Base-by-base conservation (phyloP, 2,113 vertebrate species). In the Cinclus mexicanus region DNA sequence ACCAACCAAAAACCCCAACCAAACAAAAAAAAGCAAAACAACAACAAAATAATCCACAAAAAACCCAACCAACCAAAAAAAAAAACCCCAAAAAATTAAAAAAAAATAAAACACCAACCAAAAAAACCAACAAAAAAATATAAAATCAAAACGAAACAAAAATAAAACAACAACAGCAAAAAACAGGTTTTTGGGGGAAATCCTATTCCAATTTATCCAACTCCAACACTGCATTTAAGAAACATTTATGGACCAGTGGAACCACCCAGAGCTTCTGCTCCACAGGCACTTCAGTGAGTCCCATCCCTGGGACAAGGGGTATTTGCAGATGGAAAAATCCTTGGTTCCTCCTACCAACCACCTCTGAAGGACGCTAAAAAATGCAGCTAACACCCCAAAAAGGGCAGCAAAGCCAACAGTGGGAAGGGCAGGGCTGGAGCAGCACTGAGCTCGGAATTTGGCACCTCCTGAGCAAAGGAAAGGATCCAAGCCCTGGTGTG, bases 301-400 rank as follows among this genome's bases (percentile, higher is more conserved):
- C 14, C 42, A 35, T 20, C 49, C 63, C 26, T 23, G 17, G 71
- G 33, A 64, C 31, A 7, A 19, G 23, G 9, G 20, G 7, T 0
- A 10, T 63, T 9, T 68, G 24, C 31, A 31, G 65, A 14, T 19
- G 33, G 67, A 39, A 55, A 55, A 17, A 82, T 37, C 28, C 6
- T 1, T 6, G 13, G 2, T 29, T 8, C 3, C 5, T 59, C 19
- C 11, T 49, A 65, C 16, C 1, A 1, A 12, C 6, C 41, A 29
- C 29, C 44, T 49, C 44, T 17, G 49, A 64, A 83, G 28, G 29
- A 15, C 25, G 31, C 60, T 1, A 29, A 65, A 85, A 85, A 68
- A 6, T 0, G 25, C 31, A 17, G 35, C 1, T 1, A 8, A 70
- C 9, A 35, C 6, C 25, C 28, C 25, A 35, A 37, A 37, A 52